phyloP scores from a whole-genome alignment of 2,113 vertebrate genomes.

The Eolophus roseicapilla region DNA sequence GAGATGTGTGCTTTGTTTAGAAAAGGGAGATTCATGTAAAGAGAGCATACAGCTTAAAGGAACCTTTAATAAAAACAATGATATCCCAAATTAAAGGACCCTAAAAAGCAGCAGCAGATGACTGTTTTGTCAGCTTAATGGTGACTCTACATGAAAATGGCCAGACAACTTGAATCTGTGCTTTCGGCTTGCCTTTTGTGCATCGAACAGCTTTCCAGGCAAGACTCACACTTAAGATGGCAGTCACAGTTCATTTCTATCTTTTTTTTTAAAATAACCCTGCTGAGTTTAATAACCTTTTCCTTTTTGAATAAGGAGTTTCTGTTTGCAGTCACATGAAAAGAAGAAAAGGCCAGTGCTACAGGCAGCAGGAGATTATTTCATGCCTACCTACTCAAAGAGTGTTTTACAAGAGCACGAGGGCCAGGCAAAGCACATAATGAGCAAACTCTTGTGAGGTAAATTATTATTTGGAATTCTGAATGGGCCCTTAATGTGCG shows the following conservation, averaged over 20 bases:
- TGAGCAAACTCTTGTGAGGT: conserved; percentile 63
- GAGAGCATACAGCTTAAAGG: background rate
- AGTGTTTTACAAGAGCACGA: conserved; percentile 44
- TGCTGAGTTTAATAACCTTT: conserved; percentile 65
- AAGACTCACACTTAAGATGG: background rate
- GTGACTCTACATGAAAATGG: background rate
- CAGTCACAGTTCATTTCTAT: conserved; percentile 38
- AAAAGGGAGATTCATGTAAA: background rate
- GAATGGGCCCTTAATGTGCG: conserved; percentile 35
- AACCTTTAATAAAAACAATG: background rate
- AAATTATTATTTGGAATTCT: conserved; percentile 69
- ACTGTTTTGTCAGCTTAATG: background rate
- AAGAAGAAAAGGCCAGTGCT: conserved; percentile 54
- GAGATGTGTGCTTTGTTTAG: background rate
- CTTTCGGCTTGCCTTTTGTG: background rate
- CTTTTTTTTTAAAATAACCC: conserved; percentile 53
- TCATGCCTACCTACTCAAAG: conserved; percentile 55
- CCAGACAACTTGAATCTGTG: background rate
- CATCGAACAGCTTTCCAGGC: background rate
- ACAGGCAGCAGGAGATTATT: conserved; percentile 68
- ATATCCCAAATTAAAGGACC: background rate
- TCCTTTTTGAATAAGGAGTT: conserved; percentile 69
- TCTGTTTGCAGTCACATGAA: conserved; percentile 68
- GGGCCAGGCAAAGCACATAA: conserved; percentile 52
- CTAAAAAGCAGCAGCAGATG: background rate